These are phyloP conservation scores for Myotis lucifugus DNA, from an alignment of 2,113 vertebrate genomes.

Conservation along the genomic window DNA sequence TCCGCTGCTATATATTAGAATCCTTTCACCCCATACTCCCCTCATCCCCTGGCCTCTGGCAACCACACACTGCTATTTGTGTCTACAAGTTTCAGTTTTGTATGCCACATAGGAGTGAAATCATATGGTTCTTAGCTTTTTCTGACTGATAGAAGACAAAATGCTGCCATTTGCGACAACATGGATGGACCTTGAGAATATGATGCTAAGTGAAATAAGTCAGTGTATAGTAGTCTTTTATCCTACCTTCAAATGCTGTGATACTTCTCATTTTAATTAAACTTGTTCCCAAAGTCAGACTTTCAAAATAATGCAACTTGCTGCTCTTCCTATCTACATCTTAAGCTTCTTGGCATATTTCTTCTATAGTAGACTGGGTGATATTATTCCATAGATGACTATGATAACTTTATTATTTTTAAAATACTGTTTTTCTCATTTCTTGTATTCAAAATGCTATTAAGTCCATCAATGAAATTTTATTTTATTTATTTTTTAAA, in stretches of 20 bases:
- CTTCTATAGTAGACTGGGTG: background rate
- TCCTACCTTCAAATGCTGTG: background rate
- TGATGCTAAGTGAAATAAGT: background rate
- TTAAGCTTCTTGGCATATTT: background rate
- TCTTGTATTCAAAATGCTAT: background rate
- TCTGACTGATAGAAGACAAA: background rate
- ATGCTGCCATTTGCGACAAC: background rate
- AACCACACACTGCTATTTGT: background rate
- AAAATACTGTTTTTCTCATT: background rate
- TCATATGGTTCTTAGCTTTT: background rate
- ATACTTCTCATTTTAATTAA: slow-evolving; percentile 52
- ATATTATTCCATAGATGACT: background rate
- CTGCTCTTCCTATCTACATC: background rate
- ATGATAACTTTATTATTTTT: background rate
- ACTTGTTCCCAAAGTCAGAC: background rate
- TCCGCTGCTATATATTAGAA: background rate
- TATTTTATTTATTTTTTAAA: background rate
- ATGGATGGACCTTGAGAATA: background rate
- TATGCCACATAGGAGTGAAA: background rate
- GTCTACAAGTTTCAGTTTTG: background rate
- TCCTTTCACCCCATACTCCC: no score
- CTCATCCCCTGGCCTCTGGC: background rate
- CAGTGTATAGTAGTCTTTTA: background rate
- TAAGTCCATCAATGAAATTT: background rate
- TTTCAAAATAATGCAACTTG: background rate